phyloP scores from a whole-genome alignment of 1,140 invertebrate genomes.

The Drosophila arawakana region DNA sequence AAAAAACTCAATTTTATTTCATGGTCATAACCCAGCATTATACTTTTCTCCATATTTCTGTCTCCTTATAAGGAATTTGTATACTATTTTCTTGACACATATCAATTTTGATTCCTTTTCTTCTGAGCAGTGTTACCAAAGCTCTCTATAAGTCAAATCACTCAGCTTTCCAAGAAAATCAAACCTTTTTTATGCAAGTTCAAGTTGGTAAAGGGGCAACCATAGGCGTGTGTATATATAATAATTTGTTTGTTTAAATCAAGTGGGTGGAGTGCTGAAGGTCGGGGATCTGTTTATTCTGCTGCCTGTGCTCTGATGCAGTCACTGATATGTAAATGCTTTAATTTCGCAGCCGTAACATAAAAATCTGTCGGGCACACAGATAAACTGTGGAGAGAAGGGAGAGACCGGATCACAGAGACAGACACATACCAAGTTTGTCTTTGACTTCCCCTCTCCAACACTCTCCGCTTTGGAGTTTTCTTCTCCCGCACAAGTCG shows the following conservation, averaged over 20 bases:
- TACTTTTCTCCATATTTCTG: too few relatives aligned
- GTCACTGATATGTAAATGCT: slow-evolving; percentile 72
- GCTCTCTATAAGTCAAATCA: background rate
- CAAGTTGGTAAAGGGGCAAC: background rate
- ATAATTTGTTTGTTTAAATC: slow-evolving; percentile 26
- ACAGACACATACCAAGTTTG: slow-evolving; percentile 8
- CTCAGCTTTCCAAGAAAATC: background rate
- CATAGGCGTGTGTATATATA: background rate
- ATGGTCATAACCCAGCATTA: too few relatives aligned
- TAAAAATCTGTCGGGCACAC: slow-evolving; percentile 52
- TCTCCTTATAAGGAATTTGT: too few relatives aligned
- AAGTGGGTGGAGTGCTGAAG: slow-evolving; percentile 23
- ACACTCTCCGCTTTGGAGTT: background rate
- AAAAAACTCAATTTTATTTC: too few relatives aligned
- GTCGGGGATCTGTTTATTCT: slow-evolving; percentile 27
- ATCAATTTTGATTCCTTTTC: background rate
- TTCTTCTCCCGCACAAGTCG: background rate
- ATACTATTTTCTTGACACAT: too few relatives aligned
- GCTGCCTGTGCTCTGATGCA: slow-evolving; percentile 32
- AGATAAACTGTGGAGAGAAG: too few relatives aligned
- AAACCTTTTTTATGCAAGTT: background rate
- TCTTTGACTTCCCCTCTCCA: background rate
- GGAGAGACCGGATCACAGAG: background rate
- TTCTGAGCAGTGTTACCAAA: background rate
- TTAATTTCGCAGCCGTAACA: slow-evolving; percentile 65